These are phyloP conservation scores for Bufo bufo DNA, from an alignment of 2,113 vertebrate genomes.

Conservation along the genomic window DNA sequence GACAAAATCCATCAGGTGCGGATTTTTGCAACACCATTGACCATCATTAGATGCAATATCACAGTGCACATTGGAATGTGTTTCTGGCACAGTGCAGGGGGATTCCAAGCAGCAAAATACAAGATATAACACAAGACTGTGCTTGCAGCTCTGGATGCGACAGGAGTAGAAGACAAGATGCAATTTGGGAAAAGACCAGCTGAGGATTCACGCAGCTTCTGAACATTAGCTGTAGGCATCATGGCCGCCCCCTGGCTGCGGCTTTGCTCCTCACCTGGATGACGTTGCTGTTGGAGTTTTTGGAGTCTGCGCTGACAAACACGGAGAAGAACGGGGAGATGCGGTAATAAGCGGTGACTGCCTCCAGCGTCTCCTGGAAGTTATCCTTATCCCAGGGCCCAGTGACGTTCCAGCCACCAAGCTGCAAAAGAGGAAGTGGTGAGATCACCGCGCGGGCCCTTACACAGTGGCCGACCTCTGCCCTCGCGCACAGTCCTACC, in stretches of 20 bases:
- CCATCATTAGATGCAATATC: too few species aligned
- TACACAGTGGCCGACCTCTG: neutral
- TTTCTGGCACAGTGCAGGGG: neutral
- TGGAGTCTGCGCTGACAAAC: slow-evolving; percentile 91
- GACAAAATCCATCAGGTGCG: too few species aligned
- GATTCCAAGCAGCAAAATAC: neutral
- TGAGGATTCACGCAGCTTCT: too few species aligned
- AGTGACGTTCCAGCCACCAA: slow-evolving; percentile 91
- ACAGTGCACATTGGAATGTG: too few species aligned
- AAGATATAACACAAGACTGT: neutral
- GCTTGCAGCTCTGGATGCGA: neutral
- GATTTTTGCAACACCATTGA: too few species aligned
- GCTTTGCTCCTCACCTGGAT: slow-evolving; percentile 82
- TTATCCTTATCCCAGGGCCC: slow-evolving; percentile 80
- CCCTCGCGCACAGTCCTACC: slow-evolving; percentile 66
- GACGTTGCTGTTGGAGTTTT: slow-evolving; percentile 94
- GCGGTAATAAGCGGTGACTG: slow-evolving; percentile 82
- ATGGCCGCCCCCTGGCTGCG: neutral
- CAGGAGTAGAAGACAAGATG: neutral
- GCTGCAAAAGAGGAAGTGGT: slow-evolving; percentile 69
- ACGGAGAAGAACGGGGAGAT: slow-evolving; percentile 91
- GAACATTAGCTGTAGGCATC: too few species aligned
- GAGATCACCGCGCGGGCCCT: neutral
- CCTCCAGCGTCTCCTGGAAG: slow-evolving; percentile 86
- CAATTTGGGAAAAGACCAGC: too few species aligned